Conservation (phyloP, 2,888 invertebrate genomes). For the Caenorhabditis uteleia region DNA sequence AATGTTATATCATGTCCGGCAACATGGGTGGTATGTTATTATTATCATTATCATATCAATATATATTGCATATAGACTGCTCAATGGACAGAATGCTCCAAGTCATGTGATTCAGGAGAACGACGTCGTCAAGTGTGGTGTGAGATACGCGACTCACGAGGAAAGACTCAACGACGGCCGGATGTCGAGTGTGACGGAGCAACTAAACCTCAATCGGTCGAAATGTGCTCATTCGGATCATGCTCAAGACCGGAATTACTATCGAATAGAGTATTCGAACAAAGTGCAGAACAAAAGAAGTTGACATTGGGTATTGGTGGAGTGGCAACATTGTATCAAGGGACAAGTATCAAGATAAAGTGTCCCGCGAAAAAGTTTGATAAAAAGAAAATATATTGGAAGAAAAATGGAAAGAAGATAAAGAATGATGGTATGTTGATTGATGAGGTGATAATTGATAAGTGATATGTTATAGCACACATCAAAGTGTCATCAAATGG, state of each 20-base stretch:
- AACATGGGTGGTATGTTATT: constrained; percentile 76
- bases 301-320: constrained; percentile 83
- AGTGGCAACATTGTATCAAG: constrained; percentile 86
- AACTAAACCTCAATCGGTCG: constrained; percentile 79
- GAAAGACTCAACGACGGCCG: constrained; percentile 76
- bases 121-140: constrained; percentile 84
- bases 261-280: constrained; percentile 74
- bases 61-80: constrained; percentile 36
- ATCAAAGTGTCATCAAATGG: constrained; percentile 87
- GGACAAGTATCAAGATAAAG: constrained; percentile 87
- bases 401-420: constrained; percentile 81
- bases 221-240: constrained; percentile 79
- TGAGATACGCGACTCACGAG: constrained; percentile 91
- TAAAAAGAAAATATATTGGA: constrained; percentile 81
- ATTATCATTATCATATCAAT: neutral
- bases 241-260: constrained; percentile 43
- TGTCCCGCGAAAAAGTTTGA: constrained; percentile 85
- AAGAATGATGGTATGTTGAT: constrained; percentile 74
- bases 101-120: constrained; percentile 88
- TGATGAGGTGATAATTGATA: neutral
- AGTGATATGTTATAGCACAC: constrained; percentile 37
- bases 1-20: constrained; percentile 91
- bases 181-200: constrained; percentile 75
- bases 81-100: constrained; percentile 78
- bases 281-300: constrained; percentile 80